Base-by-base conservation (phyloP, 2,888 invertebrate genomes). In the Andrena haemorrhoa region DNA sequence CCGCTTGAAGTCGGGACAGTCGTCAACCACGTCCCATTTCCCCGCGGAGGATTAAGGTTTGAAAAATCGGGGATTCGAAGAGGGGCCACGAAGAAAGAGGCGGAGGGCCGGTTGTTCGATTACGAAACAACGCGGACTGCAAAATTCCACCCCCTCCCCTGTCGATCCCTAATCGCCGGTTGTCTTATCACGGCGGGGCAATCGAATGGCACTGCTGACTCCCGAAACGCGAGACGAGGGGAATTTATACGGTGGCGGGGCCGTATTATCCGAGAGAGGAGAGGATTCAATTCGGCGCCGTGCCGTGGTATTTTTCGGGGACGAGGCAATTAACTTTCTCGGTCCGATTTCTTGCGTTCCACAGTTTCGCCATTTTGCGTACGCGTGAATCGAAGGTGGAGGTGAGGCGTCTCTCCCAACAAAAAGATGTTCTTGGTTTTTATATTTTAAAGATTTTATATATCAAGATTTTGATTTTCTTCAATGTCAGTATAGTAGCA, bases 191-290 rank as follows among this genome's bases (percentile, higher is more conserved):
- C 20, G 20, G 20, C 26, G 16, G 47, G 49, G 64, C 72, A 49
- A 73, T 76, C 69, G 75, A 53, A 53, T 16, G 63, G 56, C 29
- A 56, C 20, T 68, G 82, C 75, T 81, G 81, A 77, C 73, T 76
- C 35, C 51, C 49, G 47, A 26, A 35, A 61, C 47, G 63, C 65
- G 49, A 31, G 71, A 51, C 56, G 58, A 23, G 35, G 20, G 12
- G 70, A 77, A 81, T 83, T 81, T 83, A 74, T 83, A 66, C 69
- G 61, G 64, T 41, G 76, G 53, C 58, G 58, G 26, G 72, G n/a
- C 31, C 33, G 75, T 75, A 75, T 82, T 72, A 82, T 79, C 79
- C 49, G 35, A 51, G 16, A 47, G 47, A 35, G 61, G 29, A 35
- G 53, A 23, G 33, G 68, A 71, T 70, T 77, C 70, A 53, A 81